These are phyloP conservation scores for Notolabrus celidotus DNA, from an alignment of 2,797 vertebrate genomes.

Conservation along the genomic window DNA sequence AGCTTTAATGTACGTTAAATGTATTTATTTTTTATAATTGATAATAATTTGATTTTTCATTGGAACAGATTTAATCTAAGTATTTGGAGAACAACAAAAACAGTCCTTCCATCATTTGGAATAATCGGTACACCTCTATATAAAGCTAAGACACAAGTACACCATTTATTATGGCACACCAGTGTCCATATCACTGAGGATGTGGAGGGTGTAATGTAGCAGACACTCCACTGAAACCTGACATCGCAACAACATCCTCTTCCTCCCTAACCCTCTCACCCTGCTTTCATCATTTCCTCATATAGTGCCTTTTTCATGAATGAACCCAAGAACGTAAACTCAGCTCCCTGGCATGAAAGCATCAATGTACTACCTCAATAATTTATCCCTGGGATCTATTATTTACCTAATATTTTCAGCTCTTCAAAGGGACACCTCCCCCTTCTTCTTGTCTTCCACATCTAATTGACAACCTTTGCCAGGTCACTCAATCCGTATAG, in stretches of 20 bases:
- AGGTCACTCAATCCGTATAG: slow-evolving; percentile 64
- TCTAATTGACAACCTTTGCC: slow-evolving; percentile 70
- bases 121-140: background rate
- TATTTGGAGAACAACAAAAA: no score
- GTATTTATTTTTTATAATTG: no score
- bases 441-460: slow-evolving; percentile 27
- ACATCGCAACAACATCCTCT: slow-evolving; percentile 41
- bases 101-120: background rate
- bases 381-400: slow-evolving; percentile 81
- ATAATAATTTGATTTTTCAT: no score
- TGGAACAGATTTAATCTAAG: no score
- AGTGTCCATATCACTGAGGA: background rate
- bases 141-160: background rate
- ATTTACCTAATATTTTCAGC: slow-evolving; percentile 80
- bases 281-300: slow-evolving; percentile 7
- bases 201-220: background rate
- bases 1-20: no score
- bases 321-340: slow-evolving; percentile 73
- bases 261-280: slow-evolving; percentile 11
- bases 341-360: slow-evolving; percentile 77
- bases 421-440: slow-evolving; percentile 57
- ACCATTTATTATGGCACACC: background rate
- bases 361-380: slow-evolving; percentile 84
- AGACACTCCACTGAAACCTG: slow-evolving; percentile 21
- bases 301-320: slow-evolving; percentile 81